Base-by-base conservation (phyloP, 92 coral and sea anemone species). In the Pocillopora grandis region DNA sequence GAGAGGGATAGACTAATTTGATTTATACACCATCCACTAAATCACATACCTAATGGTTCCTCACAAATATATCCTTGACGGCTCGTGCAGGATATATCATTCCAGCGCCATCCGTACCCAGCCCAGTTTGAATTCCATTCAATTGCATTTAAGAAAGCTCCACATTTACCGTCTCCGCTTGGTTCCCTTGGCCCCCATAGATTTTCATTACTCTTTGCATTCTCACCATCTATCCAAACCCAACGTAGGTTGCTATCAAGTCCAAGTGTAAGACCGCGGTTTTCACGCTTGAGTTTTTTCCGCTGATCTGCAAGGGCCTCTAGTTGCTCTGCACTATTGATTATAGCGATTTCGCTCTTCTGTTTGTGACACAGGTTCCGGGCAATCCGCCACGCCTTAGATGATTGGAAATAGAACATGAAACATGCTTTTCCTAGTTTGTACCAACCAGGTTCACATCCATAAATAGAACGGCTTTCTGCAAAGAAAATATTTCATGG, bases 71-170 rank as follows among this genome's bases (percentile, higher is more conserved):
- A 82, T 35, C 86, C 86, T 3, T 42, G 0, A 42, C 52, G 58
- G 63, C 12, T 21, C 49, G 17, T 71, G 14, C 86, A 82, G 31
- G 8, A 7, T 35, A 19, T 9, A 70, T 72, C 79, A 48, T 72
- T 82, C 79, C 86, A 82, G 2, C 86, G 78, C 86, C 86, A 82
- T 37, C 86, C 86, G 55, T 49, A 72, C 16, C 86, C 80, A 13
- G 8, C 19, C 86, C 72, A 82, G 2, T 23, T 56, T 15, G 80
- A 21, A 71, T 37, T n/a, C 63, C 62, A 82, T 9, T 71, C 37
- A 8, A 64, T 61, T 31, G 70, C 79, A 12, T 82, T 59, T 61
- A 82, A 59, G 21, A 82, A 82, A 9, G 78, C 31, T 16, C 78
- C 78, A 20, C 86, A 82, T 62, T 14, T 82, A 7, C 86, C 86